Base-by-base conservation (phyloP, 2,113 vertebrate species). In the Caracal caracal region DNA sequence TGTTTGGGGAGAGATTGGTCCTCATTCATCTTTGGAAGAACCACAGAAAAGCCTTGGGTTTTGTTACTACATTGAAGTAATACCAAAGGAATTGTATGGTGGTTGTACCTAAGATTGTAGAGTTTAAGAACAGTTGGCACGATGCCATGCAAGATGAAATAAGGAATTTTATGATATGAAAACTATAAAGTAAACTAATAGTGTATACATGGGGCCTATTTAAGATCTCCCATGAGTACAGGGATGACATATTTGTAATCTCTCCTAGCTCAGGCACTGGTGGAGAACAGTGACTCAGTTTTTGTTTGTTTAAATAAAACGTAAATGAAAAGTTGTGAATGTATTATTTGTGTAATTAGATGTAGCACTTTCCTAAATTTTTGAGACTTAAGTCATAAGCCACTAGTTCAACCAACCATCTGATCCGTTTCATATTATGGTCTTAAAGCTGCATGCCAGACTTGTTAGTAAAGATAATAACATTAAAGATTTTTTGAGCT, bases 391-490 rank as follows among this genome's bases (percentile, higher is more conserved):
- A 28, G 59, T 92, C 71, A 80, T 90, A 86, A 92, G 89, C 47
- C 86, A 82, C 20, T 56, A 28, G 56, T 82, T 75, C 51, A 80
- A 49, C 30, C 65, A 63, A 73, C 37, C 9, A 3, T 84, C 37
- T 40, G 20, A 66, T 68, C 7, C 6, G 19, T 63, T 70, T 83
- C 63, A 90, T 49, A 49, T 37, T 35, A 53, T 47, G 49, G 78
- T 53, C 90, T 94, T 68, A 92, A 92, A 90, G 30, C n/a, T 56
- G 85, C 71, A 51, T 85, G 83, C 80, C 94, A 90, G 71, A 92
- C 24, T 28, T 88, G 20, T 65, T 71, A 86, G 88, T 51, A 83
- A 83, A 96, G 84, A 96, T 79, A 92, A 88, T 94, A 95, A 92
- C 94, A 94, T 90, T 47, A 0, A 11, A 61, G 84, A 75, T 33